Evolutionary conservation across 2,888 invertebrate genomes (phyloP), one percentile per base, ranked within the genome.

Genomic region (Hemicrepidius hirtus): DNA sequence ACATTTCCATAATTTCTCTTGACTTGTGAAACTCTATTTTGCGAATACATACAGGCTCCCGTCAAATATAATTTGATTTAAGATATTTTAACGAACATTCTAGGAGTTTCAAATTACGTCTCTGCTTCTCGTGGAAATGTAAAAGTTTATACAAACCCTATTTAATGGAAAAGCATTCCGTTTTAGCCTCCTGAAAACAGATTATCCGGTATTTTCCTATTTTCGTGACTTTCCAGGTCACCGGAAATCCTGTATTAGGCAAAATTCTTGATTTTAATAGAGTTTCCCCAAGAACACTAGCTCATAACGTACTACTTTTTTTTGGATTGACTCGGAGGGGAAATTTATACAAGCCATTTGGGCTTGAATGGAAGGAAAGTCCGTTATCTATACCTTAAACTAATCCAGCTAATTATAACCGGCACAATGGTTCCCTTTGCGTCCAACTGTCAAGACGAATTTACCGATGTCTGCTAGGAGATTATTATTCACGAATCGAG

Each of bases 391-490:
- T 37, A 60, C 68, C 60, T 44, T 37, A 20, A 60, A 44, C 68
- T 68, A 68, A 68, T 68, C 68, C 55, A 9, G 20, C 68, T 68
- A 59, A 70, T 70, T 70, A 70, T 65, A 13, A 65, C 13, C 63
- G 57, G 44, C 59, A 49, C 49, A 57, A 35, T 70, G 70, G 53
- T 18, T 63, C 46, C 70, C 65, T 65, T 57, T 65, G 65, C 50
- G 40, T 37, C 55, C n/a, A 40, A 21, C 55, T 67, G 57, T 57
- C 67, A 55, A 32, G 67, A 67, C 35, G 41, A 44, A 20, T 67
- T 67, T 59, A 24, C 57, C 28, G 32, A 41, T 32, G 46, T 53
- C 53, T 60, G 41, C 13, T 3, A 35, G 12, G 1, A 24, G 46
- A 62, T 66, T 66, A 66, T 66, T 66, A 66, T 66, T 66, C 53